Conservation (phyloP, 2,888 invertebrate species). For the Neoscelio sp. region DNA sequence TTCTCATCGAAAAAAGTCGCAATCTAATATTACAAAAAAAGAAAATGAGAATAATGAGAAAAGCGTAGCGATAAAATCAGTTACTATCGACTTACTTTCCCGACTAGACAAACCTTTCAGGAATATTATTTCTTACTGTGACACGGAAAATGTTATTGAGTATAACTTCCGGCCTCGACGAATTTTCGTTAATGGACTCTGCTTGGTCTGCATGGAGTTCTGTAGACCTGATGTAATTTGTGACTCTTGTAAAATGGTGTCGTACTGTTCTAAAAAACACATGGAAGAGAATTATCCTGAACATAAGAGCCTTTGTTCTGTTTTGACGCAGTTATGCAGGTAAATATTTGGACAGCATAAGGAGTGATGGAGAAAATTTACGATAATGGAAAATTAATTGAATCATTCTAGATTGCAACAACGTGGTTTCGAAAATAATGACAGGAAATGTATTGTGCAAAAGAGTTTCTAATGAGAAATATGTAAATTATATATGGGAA, state of each 20-base stretch:
- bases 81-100: conserved; percentile 22
- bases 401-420: no score
- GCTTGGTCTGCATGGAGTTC: conserved; percentile 80
- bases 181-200: conserved; percentile 86
- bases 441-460: no score
- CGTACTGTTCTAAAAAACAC: conserved; percentile 87
- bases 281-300: conserved; percentile 85
- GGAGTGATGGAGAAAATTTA: no score
- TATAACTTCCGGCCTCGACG: conserved; percentile 88
- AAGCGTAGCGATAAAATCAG: neutral
- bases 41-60: neutral
- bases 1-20: neutral
- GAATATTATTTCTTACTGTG: conserved; percentile 70
- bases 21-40: neutral
- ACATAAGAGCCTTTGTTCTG: conserved; percentile 87
- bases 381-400: no score
- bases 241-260: conserved; percentile 85
- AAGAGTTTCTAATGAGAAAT: no score
- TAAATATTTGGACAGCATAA: no score
- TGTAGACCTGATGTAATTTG: conserved; percentile 77
- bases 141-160: conserved; percentile 86
- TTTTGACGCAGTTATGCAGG: conserved; percentile 85
- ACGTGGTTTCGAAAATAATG: no score
- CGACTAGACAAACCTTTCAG: conserved; percentile 55
- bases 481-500: no score